These are phyloP conservation scores for Gobio gobio DNA, from an alignment of 2,113 vertebrate genomes.

Conservation along the genomic window DNA sequence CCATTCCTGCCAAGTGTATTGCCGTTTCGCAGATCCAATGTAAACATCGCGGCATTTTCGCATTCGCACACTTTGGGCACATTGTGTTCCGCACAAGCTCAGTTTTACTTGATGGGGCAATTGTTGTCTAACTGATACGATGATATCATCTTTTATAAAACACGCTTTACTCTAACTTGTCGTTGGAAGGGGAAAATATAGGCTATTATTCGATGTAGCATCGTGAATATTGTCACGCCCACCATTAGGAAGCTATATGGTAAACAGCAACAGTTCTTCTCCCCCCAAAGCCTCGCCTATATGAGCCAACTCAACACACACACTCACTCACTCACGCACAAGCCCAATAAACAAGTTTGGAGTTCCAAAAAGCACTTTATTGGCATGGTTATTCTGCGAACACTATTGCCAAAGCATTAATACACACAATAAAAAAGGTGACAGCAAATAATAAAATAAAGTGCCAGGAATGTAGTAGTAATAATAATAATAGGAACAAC, in stretches of 20 bases:
- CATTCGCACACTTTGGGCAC: constrained; percentile 32
- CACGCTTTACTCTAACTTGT: background rate
- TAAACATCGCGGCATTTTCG: constrained; percentile 22
- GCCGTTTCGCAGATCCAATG: constrained; percentile 55
- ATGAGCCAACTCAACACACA: background rate
- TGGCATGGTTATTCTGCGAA: background rate
- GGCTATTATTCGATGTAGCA: constrained; percentile 1
- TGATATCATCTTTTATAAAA: background rate
- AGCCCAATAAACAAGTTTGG: background rate
- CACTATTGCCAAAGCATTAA: background rate
- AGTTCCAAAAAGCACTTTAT: constrained; percentile 1
- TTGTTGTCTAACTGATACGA: background rate
- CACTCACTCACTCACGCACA: background rate
- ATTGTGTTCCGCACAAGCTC: constrained; percentile 17
- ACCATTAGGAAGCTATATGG: constrained; percentile 46
- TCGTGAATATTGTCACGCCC: constrained; percentile 56
- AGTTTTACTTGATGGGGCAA: constrained; percentile 2
- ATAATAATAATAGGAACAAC: background rate
- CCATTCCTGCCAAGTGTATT: constrained; percentile 63
- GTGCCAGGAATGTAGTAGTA: background rate
- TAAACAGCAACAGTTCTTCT: constrained; percentile 59
- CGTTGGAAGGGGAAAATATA: background rate
- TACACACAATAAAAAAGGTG: background rate
- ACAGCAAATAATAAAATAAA: background rate
- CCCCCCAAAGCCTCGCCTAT: constrained; percentile 50